phyloP scores from a whole-genome alignment of 2,888 invertebrate species.

The Calameuta filiformis region DNA sequence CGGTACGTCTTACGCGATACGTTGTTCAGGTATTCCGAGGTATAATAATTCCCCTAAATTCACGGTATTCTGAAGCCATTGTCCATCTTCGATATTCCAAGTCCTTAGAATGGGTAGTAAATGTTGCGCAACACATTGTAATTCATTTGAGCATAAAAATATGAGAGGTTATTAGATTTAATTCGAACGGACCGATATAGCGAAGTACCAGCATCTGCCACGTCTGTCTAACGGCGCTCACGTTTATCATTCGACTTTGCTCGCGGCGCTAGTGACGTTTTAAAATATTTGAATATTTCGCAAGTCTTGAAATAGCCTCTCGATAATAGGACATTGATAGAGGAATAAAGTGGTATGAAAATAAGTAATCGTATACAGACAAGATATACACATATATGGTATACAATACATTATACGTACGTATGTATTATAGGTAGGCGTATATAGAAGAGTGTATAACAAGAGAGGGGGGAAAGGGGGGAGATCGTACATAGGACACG shows the following conservation, averaged over 20 bases:
- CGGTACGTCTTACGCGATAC: neutral
- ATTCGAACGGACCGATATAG: constrained; percentile 29
- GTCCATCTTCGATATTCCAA: neutral
- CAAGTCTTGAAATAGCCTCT: neutral
- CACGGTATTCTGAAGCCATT: neutral
- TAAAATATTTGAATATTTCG: neutral
- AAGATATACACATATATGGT: neutral
- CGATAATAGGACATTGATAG: neutral
- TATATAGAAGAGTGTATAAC: neutral
- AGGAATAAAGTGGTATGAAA: neutral
- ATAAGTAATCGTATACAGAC: neutral
- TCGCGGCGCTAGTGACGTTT: neutral
- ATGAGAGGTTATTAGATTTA: constrained; percentile 51
- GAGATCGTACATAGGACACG: constrained; percentile 25
- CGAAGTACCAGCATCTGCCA: constrained; percentile 39
- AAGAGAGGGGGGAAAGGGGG: neutral
- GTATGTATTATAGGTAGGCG: neutral
- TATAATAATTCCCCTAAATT: neutral
- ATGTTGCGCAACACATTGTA: constrained; percentile 57
- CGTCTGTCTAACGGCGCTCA: constrained; percentile 6
- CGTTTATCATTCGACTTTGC: neutral
- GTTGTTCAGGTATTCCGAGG: neutral
- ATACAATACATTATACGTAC: neutral
- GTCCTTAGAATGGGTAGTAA: constrained; percentile 30
- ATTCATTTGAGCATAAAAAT: constrained; percentile 53